Evolutionary conservation across 2,888 invertebrate genomes (phyloP), one percentile per base, ranked within the genome.

Genomic region (Parnassius mnemosyne): DNA sequence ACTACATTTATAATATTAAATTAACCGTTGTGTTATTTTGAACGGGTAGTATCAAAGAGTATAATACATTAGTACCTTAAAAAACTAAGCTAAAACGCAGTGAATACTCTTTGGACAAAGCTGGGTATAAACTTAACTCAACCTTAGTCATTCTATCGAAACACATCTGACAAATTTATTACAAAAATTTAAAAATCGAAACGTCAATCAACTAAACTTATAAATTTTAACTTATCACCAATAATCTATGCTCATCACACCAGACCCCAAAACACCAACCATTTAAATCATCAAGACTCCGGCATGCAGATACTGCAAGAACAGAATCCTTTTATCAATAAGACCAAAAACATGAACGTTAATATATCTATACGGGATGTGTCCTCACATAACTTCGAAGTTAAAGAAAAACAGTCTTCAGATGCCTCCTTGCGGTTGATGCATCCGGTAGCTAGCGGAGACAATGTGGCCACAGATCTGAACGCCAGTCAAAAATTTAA

Each of bases 391-490:
- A 81, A 77, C 63, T 72, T 83, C 60, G 87, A 86, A 58, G 79
- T 86, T 55, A 89, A 88, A 63, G 88, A 87, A 68, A 87, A 84
- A 65, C 73, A 73, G 64, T 87, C 87, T 3, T 90, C 90, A 0
- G 76, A 82, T 58, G 79, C 77, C 1, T 87, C 88, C 1, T 67
- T 89, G 55, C 69, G 81, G 63, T 65, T 80, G 53, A 89, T 89
- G 89, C 88, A 89, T 60, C 89, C 89, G 0, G 91, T 91, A 46
- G 89, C 89, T 1, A 91, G 91, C 61, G 91, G 91, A 3, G 90
- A 91, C 71, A 90, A 89, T 57, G 80, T 91, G 65, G 70, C 86
- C 10, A 82, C 79, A 1, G 83, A 79, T 2, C 71, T 86, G n/a
- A 83, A 78, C 66, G 84, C 85, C 2, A 70, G 80, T 2, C 89